Percentiles rank a stretch among this genome's conserved stretches.
Conservation (phyloP, 2,797 vertebrate species). For the Pogoniulus pusillus region DNA sequence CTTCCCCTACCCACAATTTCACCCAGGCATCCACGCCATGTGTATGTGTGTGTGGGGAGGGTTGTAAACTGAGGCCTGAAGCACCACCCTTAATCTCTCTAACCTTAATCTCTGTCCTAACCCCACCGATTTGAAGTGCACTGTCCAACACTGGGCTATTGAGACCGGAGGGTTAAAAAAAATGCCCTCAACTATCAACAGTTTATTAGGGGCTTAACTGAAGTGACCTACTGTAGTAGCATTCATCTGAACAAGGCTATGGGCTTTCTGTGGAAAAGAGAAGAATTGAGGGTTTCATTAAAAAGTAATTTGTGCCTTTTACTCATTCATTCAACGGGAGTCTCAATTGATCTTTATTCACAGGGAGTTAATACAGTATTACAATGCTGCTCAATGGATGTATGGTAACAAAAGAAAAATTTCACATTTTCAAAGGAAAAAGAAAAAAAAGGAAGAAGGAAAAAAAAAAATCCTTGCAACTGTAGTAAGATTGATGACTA, state of each 20-base stretch:
- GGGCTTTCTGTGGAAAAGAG: slow-evolving; percentile 67
- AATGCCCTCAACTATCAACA: slow-evolving; percentile 62
- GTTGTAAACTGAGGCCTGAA: slow-evolving; percentile 54
- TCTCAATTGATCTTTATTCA: slow-evolving; percentile 78
- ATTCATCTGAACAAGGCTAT: slow-evolving; percentile 67
- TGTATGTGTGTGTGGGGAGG: neutral
- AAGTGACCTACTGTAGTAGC: slow-evolving; percentile 71
- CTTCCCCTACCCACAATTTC: slow-evolving; percentile 11
- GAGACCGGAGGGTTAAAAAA: slow-evolving; percentile 40
- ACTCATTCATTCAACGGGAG: slow-evolving; percentile 71
- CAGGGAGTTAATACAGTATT: slow-evolving; percentile 74
- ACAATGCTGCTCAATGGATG: slow-evolving; percentile 78
- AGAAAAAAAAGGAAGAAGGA: neutral
- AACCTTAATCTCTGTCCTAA: slow-evolving; percentile 27
- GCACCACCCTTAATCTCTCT: slow-evolving; percentile 50
- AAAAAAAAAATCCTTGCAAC: slow-evolving; percentile 56
- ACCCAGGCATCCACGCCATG: neutral
- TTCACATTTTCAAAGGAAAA: slow-evolving; percentile 62
- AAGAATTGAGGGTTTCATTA: slow-evolving; percentile 78
- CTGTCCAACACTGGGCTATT: slow-evolving; percentile 63
- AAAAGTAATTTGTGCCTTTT: slow-evolving; percentile 80
- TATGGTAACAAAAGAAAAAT: slow-evolving; percentile 75
- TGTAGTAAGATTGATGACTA: slow-evolving; percentile 61
- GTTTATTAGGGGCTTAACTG: slow-evolving; percentile 75
- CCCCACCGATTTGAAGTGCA: slow-evolving; percentile 65